Conservation (phyloP, 2,113 vertebrate species). For the Chelonoidis abingdonii region DNA sequence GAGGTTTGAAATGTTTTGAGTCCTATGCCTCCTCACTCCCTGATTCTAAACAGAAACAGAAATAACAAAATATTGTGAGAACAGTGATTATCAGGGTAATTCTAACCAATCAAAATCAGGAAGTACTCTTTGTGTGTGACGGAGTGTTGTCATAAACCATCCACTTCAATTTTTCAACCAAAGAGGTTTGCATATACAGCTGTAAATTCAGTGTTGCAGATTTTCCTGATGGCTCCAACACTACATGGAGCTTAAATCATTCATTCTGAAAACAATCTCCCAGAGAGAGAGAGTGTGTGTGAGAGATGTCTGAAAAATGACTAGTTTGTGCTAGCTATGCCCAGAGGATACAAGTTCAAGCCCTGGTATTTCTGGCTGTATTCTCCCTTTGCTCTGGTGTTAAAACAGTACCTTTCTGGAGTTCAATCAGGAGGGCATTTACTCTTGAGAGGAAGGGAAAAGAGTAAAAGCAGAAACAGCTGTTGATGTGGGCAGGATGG, state of each 20-base stretch:
- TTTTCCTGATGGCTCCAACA: not conserved
- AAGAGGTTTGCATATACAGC: not conserved
- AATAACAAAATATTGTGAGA: not conserved
- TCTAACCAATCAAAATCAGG: not conserved
- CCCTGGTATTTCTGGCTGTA: not conserved
- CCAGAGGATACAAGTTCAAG: not conserved
- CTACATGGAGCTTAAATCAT: fast-evolving
- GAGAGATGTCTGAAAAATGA: not conserved
- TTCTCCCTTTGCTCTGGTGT: not conserved
- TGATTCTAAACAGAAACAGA: not conserved
- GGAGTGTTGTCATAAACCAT: not conserved
- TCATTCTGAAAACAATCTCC: not conserved
- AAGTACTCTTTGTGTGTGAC: not conserved
- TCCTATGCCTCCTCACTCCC: not conserved
- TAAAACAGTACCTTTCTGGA: conserved; percentile 19
- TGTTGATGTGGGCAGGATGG: conserved; percentile 40
- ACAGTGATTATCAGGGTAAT: not conserved
- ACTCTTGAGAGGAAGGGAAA: conserved; percentile 24
- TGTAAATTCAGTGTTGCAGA: not conserved
- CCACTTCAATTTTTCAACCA: not conserved
- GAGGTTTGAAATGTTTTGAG: not conserved
- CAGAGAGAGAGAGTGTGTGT: not conserved
- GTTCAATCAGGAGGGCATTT: conserved; percentile 1
- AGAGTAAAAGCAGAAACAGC: conserved; percentile 65
- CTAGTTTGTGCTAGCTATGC: not conserved